These are phyloP conservation scores for Erythrocercus mccallii DNA, from an alignment of 2,113 vertebrate species.

Conservation along the genomic window DNA sequence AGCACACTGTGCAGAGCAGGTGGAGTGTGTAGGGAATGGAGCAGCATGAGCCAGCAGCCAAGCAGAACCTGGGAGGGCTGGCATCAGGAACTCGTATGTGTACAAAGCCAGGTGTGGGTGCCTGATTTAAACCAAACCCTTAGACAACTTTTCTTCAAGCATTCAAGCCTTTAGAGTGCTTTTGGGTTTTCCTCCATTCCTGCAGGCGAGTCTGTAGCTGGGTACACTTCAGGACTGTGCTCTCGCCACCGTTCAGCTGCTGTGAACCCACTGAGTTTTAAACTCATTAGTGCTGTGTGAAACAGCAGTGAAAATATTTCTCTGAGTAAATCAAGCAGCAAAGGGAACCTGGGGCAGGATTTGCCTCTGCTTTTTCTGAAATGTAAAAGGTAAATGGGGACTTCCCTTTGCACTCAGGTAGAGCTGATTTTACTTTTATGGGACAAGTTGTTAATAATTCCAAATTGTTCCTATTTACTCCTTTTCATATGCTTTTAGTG, in stretches of 20 bases:
- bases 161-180: neutral
- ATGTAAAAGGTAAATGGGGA: neutral
- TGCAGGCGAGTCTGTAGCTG: accelerated
- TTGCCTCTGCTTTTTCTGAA: neutral
- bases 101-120: neutral
- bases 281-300: neutral
- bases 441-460: neutral
- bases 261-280: neutral
- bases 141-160: neutral
- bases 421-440: neutral
- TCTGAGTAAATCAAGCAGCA: neutral
- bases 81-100: neutral
- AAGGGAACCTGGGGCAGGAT: neutral
- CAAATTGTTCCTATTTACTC: neutral
- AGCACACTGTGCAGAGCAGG: neutral
- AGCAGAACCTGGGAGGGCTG: neutral
- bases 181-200: neutral
- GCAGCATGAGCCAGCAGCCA: neutral
- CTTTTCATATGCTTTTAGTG: neutral
- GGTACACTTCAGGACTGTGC: neutral
- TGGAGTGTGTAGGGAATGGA: accelerated
- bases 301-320: neutral
- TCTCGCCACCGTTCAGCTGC: accelerated
- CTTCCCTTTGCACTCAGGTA: neutral
- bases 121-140: neutral